Evolutionary conservation across 1,140 invertebrate species (phyloP).

Genomic region (Drosophila tsacasi): DNA sequence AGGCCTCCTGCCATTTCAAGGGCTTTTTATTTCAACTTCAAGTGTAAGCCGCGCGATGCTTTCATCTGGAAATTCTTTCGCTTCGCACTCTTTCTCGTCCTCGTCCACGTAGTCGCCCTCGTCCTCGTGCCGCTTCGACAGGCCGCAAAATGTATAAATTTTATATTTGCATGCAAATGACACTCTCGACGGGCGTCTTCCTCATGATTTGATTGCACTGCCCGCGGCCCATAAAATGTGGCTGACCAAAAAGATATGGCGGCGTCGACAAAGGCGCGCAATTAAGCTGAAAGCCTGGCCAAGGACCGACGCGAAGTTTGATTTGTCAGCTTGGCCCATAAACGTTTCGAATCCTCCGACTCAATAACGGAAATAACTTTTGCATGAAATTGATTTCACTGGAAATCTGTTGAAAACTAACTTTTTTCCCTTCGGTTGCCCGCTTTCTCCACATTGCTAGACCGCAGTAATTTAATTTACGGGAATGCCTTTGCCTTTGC

Average conservation of each 20-base stretch:
- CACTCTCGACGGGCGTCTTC: constrained; percentile 46
- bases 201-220: constrained; percentile 54
- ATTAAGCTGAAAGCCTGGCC: constrained; percentile 57
- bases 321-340: constrained; percentile 16
- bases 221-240: constrained; percentile 33
- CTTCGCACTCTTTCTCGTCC: constrained; percentile 2
- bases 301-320: constrained; percentile 20
- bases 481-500: constrained; percentile 12
- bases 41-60: constrained; percentile 18
- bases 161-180: constrained; percentile 56
- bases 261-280: constrained; percentile 28
- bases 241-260: constrained; percentile 30
- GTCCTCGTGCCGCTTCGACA: constrained; percentile 13
- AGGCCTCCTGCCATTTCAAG: constrained; percentile 36
- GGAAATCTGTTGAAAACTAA: constrained; percentile 37
- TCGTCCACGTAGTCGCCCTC: not conserved
- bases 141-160: constrained; percentile 36
- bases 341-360: constrained; percentile 2
- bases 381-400: constrained; percentile 47
- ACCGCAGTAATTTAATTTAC: constrained; percentile 49
- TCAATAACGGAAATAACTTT: constrained; percentile 14
- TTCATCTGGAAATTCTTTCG: constrained; percentile 41
- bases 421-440: not conserved
- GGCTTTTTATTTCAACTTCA: constrained; percentile 64
- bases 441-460: not conserved